These are phyloP conservation scores for Disparrhopalites patrizii DNA, from an alignment of 2,888 invertebrate species.

Conservation along the genomic window DNA sequence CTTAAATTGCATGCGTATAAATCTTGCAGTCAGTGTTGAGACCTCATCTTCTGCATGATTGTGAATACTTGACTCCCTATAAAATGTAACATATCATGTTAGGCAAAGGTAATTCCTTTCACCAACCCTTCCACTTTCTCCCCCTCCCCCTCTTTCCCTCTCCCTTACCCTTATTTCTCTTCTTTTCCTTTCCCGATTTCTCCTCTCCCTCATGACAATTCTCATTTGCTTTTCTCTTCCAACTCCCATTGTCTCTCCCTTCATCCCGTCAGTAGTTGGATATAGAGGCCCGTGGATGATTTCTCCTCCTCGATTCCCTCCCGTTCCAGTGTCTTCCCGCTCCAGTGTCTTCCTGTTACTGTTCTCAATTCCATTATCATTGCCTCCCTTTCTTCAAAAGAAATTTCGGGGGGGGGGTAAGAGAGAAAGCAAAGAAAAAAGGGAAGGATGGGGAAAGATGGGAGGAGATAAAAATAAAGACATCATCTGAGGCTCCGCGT, in stretches of 20 bases:
- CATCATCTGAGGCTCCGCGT: too few species aligned
- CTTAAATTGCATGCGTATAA: constrained; percentile 47
- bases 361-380: background rate
- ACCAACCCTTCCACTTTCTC: constrained; percentile 15
- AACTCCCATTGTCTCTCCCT: background rate
- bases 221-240: background rate
- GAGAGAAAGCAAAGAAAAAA: too few species aligned
- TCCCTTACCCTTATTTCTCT: constrained; percentile 3
- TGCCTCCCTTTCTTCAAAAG: background rate
- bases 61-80: constrained; percentile 43
- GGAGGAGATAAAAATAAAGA: too few species aligned
- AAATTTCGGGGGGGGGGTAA: background rate
- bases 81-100: constrained; percentile 29
- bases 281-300: too few species aligned
- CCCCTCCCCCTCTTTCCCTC: constrained; percentile 7
- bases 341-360: background rate
- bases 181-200: background rate
- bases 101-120: constrained; percentile 32
- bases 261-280: too few species aligned
- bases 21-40: constrained; percentile 47
- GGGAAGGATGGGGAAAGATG: too few species aligned
- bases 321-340: background rate
- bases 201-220: background rate
- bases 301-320: background rate
- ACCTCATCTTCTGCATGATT: constrained; percentile 35